phyloP scores from a whole-genome alignment of 2,797 vertebrate species.

The Catamblyrhynchus diadema region DNA sequence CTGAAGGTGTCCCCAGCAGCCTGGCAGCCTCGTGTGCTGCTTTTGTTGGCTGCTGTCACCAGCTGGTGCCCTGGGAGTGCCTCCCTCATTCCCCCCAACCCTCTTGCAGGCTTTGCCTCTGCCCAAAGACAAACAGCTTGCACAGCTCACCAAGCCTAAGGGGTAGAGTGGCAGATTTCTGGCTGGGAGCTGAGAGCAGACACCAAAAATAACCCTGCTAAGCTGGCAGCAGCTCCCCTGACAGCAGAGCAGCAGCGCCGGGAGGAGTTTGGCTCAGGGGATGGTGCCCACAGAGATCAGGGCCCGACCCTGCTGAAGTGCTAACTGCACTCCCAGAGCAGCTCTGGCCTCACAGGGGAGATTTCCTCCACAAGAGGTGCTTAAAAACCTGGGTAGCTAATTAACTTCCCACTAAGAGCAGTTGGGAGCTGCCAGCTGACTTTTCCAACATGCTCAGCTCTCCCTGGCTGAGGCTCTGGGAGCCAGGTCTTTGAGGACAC shows the following conservation, averaged over 20 bases:
- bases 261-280: background rate
- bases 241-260: fast-evolving
- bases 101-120: background rate
- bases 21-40: background rate
- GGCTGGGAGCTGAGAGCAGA: background rate
- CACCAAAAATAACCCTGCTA: background rate
- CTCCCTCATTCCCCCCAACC: background rate
- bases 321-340: background rate
- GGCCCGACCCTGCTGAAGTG: background rate
- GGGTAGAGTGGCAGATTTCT: background rate
- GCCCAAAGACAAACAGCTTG: too few species aligned
- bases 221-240: background rate
- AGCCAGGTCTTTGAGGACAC: background rate
- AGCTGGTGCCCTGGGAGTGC: background rate
- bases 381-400: background rate
- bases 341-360: background rate
- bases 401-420: background rate
- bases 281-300: background rate
- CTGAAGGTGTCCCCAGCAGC: background rate
- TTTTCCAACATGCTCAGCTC: background rate
- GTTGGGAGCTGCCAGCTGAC: background rate
- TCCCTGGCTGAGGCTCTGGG: background rate
- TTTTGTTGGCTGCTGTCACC: background rate
- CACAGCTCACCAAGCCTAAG: fast-evolving
- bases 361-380: background rate